Evolutionary conservation across 2,888 invertebrate genomes (phyloP).

Genomic region (Thereva unica): DNA sequence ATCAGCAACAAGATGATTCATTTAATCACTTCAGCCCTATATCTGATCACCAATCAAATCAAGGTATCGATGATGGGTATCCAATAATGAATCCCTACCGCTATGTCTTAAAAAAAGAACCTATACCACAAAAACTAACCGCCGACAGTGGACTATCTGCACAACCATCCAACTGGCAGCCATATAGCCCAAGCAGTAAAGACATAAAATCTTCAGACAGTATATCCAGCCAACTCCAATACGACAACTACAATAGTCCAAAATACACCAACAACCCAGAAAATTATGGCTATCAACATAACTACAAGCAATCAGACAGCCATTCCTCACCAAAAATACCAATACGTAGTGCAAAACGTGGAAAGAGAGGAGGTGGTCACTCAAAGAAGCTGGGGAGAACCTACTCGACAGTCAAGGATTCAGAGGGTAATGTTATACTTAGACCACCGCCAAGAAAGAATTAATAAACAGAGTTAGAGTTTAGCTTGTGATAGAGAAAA

Average conservation of each 20-base stretch:
- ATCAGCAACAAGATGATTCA: constrained; percentile 7
- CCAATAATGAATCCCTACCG: constrained; percentile 53
- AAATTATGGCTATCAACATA: constrained; percentile 56
- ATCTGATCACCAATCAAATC: constrained; percentile 1
- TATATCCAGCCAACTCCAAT: constrained; percentile 44
- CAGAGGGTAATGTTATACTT: constrained; percentile 53
- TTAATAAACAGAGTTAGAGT: constrained; percentile 10
- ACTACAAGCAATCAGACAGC: constrained; percentile 45
- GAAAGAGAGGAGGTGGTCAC: constrained; percentile 51
- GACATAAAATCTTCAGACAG: constrained; percentile 4
- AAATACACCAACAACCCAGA: constrained; percentile 58
- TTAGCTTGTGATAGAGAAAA: constrained; percentile 18
- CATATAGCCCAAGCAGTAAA: constrained; percentile 43
- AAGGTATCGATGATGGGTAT: constrained; percentile 47
- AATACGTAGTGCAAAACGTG: constrained; percentile 47
- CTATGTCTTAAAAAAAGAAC: constrained; percentile 52
- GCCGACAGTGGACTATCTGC: background rate
- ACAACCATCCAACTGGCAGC: constrained; percentile 46
- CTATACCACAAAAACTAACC: constrained; percentile 3
- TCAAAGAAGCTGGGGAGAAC: constrained; percentile 26
- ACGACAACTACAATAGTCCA: constrained; percentile 56
- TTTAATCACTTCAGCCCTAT: constrained; percentile 1
- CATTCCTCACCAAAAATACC: constrained; percentile 42
- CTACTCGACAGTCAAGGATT: constrained; percentile 46
- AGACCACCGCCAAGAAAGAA: constrained; percentile 53